Base-by-base conservation (phyloP, 1,140 invertebrate genomes). In the Drosophila ohnishii region DNA sequence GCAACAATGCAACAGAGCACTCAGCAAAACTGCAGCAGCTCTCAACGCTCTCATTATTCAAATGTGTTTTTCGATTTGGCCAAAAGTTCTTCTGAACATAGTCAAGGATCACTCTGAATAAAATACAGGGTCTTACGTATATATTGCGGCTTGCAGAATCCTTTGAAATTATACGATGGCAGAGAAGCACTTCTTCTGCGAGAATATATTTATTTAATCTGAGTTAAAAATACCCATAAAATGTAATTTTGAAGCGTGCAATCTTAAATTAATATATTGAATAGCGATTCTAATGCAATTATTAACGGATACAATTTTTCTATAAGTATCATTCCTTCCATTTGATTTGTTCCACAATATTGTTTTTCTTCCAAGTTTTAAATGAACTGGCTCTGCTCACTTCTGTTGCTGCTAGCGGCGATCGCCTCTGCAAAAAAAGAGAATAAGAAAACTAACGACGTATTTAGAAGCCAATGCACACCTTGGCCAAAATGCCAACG, bases 21-120 rank as follows among this genome's bases (percentile, higher is more conserved):
- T 69, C 47, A 55, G 47, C 47, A 22, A 66, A 69, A 66, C 62
- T 69, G 47, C 61, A 53, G 28, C 42, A 72, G 48, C 58, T 48
- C 80, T 65, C 80, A 61, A 64, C 55, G 60, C 77, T 28, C 42
- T 85, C 81, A 85, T 85, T 85, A 84, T 84, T 80, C 81, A 84
- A 84, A 84, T 84, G 80, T 74, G 66, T 69, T 61, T 66, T 79
- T 76, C 62, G 58, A 44, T 50, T 48, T 39, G 35, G 53, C 37
- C 57, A 45, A 37, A 69, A 69, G 62, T 34, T 40, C 19, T 34
- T 3, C 7, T 11, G 3, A 9, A 16, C 40, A 47, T 8, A 28
- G 25, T 16, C 61, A 9, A 30, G 50, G 16, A 34, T 32, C 19
- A 9, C 11, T 35, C 11, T 14, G 14, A 13, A 13, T 39, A 35